Conservation (phyloP, 2,113 vertebrate species). For the Hippocampus comes region DNA sequence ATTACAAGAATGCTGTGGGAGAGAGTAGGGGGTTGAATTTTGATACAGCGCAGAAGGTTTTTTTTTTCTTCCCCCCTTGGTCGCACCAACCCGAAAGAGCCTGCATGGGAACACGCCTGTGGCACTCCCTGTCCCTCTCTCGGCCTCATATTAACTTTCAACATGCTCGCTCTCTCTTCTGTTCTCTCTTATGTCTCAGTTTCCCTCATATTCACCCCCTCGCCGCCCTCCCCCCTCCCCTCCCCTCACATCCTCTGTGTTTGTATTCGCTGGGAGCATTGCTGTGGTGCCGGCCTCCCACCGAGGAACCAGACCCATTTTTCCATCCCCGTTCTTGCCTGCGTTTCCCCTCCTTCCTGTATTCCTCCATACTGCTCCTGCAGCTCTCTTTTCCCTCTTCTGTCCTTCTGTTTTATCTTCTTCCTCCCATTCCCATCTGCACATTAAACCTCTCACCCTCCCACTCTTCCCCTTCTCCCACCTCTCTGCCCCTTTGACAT, state of each 20-base stretch:
- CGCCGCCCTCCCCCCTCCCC: constrained; percentile 42
- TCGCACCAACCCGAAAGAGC: constrained; percentile 64
- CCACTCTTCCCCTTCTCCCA: constrained; percentile 15
- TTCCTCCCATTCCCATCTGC: constrained; percentile 19
- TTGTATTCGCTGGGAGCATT: constrained; percentile 58
- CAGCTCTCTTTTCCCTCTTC: constrained; percentile 46
- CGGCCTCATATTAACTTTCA: constrained; percentile 63
- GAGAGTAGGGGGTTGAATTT: constrained; percentile 22
- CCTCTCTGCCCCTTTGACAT: constrained; percentile 37
- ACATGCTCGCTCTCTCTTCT: constrained; percentile 47
- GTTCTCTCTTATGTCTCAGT: constrained; percentile 51
- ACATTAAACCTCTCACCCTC: constrained; percentile 11
- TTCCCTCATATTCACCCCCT: constrained; percentile 51
- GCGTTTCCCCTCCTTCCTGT: constrained; percentile 37
- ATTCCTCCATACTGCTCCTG: constrained; percentile 52
- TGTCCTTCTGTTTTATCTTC: constrained; percentile 31
- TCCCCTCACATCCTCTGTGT: constrained; percentile 51
- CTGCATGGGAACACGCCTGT: constrained; percentile 63
- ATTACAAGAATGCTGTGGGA: constrained; percentile 22
- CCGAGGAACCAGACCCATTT: constrained; percentile 56
- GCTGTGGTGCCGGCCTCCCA: constrained; percentile 58
- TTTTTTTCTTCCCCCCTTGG: constrained; percentile 47
- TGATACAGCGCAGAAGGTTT: constrained; percentile 30
- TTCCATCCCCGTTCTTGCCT: constrained; percentile 53
- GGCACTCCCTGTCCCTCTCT: constrained; percentile 60